Percentiles rank a stretch among this genome's conserved stretches.
phyloP scores from a whole-genome alignment of 2,797 vertebrate species.

The Lutjanus campechanus region DNA sequence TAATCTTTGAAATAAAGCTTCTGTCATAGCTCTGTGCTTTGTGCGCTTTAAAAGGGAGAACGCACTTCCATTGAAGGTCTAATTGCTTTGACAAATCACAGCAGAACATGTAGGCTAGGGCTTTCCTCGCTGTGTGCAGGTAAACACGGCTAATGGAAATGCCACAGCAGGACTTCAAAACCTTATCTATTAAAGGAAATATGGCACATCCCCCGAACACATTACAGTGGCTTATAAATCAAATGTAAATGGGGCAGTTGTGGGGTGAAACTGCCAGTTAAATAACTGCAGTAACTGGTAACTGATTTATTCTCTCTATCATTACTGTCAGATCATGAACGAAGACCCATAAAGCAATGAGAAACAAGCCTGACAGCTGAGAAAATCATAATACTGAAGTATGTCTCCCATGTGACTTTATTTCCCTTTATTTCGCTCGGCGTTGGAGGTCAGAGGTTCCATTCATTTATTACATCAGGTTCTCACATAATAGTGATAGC shows the following conservation, averaged over 20 bases:
- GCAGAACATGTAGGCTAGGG: conserved; percentile 24
- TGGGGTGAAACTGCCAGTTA: conserved; percentile 23
- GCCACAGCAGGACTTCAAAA: conserved; percentile 44
- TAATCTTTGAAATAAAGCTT: conserved; percentile 41
- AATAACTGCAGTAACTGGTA: conserved; percentile 1
- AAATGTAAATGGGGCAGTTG: conserved; percentile 24
- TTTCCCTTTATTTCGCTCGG: neutral
- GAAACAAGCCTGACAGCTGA: neutral
- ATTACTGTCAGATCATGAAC: conserved; percentile 8
- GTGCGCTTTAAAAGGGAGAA: conserved; percentile 21
- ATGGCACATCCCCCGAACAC: conserved; percentile 8
- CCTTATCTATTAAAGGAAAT: conserved; percentile 46
- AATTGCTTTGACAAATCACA: conserved; percentile 63
- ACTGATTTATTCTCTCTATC: neutral
- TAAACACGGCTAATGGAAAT: conserved; percentile 64
- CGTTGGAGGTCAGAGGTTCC: neutral
- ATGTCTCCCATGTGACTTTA: neutral
- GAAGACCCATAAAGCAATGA: neutral
- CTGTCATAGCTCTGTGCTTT: conserved; percentile 27
- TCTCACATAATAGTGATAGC: neutral
- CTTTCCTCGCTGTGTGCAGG: conserved; percentile 42
- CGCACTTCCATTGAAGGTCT: conserved; percentile 36
- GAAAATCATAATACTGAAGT: neutral
- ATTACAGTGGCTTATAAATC: conserved; percentile 30
- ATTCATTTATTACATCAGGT: conserved; percentile 18